A percentile compares a stretch with the other conserved stretches of the same genome.
Conservation (phyloP, 2,113 vertebrate genomes). For the Oenanthe melanoleuca region DNA sequence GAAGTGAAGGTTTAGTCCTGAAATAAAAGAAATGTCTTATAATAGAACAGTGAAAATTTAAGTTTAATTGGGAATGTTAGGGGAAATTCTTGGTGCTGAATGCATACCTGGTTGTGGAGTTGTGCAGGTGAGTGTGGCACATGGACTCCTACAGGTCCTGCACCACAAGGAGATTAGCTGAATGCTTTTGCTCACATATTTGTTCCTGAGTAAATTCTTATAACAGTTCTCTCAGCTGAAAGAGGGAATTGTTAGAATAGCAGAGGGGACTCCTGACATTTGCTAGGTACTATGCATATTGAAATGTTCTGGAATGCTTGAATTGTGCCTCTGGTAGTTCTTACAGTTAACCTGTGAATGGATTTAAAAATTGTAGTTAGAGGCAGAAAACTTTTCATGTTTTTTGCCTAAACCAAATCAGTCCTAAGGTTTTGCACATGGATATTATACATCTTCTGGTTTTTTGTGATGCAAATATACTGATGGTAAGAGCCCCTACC, state of each 20-base stretch:
- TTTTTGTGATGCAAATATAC: background rate
- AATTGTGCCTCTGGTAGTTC: constrained; percentile 7
- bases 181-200: background rate
- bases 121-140: background rate
- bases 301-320: constrained; percentile 9
- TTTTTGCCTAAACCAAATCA: background rate
- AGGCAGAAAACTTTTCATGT: background rate
- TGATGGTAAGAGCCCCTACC: background rate
- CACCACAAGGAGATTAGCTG: background rate
- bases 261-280: constrained; percentile 12
- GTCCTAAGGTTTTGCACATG: background rate
- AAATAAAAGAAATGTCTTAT: background rate
- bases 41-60: background rate
- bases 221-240: background rate
- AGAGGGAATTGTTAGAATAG: constrained; percentile 7
- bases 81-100: background rate
- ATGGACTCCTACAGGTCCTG: background rate
- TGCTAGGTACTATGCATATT: background rate
- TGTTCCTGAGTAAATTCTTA: constrained; percentile 11
- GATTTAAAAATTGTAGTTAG: background rate
- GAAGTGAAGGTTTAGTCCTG: background rate
- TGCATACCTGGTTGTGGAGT: background rate
- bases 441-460: background rate
- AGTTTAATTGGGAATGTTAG: background rate
- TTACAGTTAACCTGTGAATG: constrained; percentile 33